Evolutionary conservation across 2,113 vertebrate species (phyloP).

Genomic region (Ailuropoda melanoleuca): DNA sequence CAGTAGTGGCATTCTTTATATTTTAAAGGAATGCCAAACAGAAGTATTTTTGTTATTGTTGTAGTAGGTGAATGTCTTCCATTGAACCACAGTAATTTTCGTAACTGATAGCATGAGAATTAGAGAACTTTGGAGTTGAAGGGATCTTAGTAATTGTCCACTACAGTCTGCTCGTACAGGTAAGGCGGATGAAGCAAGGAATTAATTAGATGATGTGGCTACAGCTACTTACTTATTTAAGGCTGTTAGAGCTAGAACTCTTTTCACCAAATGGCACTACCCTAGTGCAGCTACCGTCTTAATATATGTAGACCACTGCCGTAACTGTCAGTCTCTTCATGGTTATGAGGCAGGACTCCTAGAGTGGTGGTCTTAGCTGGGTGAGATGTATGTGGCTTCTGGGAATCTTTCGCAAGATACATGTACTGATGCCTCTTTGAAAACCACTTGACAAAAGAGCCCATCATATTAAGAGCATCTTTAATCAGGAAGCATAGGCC

Average conservation of each 20-base stretch:
- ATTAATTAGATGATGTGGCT: background rate
- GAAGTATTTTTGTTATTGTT: background rate
- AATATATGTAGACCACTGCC: background rate
- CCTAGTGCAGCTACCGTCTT: background rate
- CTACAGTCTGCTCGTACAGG: background rate
- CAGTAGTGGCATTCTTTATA: background rate
- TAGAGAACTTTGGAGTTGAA: constrained; percentile 5
- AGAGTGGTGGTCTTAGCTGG: background rate
- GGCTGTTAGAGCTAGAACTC: background rate
- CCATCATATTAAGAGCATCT: background rate
- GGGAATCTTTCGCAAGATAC: background rate
- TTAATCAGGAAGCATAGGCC: background rate
- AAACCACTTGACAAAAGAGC: background rate
- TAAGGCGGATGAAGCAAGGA: background rate
- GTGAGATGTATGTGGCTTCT: background rate
- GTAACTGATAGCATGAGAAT: background rate
- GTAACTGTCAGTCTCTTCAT: background rate
- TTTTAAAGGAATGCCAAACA: background rate
- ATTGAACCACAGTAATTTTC: background rate
- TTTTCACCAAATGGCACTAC: background rate
- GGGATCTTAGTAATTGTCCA: background rate
- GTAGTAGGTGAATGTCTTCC: background rate
- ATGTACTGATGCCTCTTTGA: background rate
- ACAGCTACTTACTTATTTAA: background rate
- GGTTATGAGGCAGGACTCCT: background rate